These are phyloP conservation scores for Ephestia elutella DNA, from an alignment of 1,140 invertebrate species.

Conservation along the genomic window DNA sequence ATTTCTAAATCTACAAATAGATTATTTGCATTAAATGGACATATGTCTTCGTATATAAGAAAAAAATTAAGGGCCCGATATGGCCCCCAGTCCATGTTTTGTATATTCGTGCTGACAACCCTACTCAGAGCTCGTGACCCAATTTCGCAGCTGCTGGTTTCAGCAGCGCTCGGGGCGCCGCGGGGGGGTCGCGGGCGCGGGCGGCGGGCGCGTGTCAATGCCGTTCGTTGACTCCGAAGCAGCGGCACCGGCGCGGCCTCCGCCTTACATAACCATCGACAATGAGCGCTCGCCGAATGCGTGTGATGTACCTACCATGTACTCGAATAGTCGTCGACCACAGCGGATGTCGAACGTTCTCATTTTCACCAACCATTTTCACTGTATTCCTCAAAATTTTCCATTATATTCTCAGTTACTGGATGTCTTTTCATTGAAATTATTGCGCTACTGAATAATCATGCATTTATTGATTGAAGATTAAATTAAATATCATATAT, in stretches of 20 bases:
- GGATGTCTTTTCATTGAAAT: no score
- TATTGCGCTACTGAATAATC: no score
- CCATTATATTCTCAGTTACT: no score
- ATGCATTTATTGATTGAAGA: no score
- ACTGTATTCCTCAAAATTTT: not conserved
- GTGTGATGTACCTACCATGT: conserved; percentile 44
- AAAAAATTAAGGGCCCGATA: not conserved
- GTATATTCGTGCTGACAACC: not conserved
- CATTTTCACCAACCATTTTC: not conserved
- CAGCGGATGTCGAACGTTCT: not conserved
- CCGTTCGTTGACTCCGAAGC: conserved; percentile 69
- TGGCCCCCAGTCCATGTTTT: no score
- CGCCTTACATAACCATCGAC: conserved; percentile 71
- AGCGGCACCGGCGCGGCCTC: conserved; percentile 65
- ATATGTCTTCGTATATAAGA: not conserved
- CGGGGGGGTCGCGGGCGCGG: conserved; percentile 30
- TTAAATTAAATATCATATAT: no score
- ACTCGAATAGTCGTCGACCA: not conserved
- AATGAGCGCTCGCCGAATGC: conserved; percentile 59
- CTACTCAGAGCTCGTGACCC: conserved; percentile 60
- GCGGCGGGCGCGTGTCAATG: conserved; percentile 64
- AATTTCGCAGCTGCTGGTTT: conserved; percentile 72
- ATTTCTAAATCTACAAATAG: no score
- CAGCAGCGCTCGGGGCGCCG: conserved; percentile 51
- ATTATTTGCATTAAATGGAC: not conserved